phyloP scores from a whole-genome alignment of 1,140 invertebrate genomes.

The Chironomus striatipennis region DNA sequence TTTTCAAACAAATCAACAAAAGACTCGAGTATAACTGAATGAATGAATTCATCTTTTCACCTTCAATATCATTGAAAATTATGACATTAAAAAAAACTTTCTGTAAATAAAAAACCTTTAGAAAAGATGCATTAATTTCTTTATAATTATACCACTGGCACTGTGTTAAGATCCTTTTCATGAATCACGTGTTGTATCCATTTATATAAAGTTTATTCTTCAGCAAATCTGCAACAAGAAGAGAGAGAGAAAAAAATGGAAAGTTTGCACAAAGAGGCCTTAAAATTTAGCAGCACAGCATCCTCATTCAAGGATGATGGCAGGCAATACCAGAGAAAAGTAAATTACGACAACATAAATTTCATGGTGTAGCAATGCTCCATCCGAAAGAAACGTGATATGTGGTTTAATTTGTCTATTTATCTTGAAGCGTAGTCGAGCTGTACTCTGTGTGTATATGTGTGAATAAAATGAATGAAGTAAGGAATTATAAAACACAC shows the following conservation, averaged over 20 bases:
- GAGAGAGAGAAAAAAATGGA: background rate
- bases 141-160: too few relatives aligned
- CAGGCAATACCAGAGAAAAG: background rate
- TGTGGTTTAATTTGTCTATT: conserved; percentile 22
- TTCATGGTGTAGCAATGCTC: background rate
- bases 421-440: background rate
- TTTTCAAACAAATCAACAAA: too few relatives aligned
- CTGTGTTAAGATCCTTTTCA: background rate
- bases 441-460: too few relatives aligned
- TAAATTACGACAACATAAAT: conserved; percentile 20
- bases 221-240: background rate
- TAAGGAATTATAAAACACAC: background rate
- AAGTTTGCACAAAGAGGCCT: background rate
- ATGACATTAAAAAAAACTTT: too few relatives aligned
- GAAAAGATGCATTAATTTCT: too few relatives aligned
- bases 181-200: conserved; percentile 9
- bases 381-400: conserved; percentile 15
- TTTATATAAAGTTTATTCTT: background rate
- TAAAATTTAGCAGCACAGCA: background rate
- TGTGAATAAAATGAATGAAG: background rate
- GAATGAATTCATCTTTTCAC: too few relatives aligned
- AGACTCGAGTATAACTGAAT: too few relatives aligned
- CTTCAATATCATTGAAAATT: too few relatives aligned
- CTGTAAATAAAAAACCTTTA: too few relatives aligned
- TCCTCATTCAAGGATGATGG: background rate